Evolutionary conservation across 2,113 vertebrate species (phyloP).

Genomic region (Spheniscus mendiculus): DNA sequence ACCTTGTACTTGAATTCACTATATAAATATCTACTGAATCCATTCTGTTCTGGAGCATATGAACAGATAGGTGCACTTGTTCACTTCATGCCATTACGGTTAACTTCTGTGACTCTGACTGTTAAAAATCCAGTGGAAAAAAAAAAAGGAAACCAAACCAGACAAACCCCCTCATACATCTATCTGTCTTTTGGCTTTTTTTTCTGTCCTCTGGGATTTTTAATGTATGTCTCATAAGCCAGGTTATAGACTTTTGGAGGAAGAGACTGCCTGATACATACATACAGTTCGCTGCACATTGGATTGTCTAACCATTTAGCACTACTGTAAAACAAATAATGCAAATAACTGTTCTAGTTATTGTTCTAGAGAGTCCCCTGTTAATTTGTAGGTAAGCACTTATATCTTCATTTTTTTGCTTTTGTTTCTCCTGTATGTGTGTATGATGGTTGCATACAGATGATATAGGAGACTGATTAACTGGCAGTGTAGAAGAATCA

Average conservation of each 20-base stretch:
- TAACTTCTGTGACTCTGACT: neutral
- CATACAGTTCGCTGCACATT: neutral
- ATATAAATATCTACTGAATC: neutral
- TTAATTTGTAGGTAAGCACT: neutral
- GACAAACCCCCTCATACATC: neutral
- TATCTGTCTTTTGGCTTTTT: neutral
- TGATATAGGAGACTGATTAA: slow-evolving; percentile 31
- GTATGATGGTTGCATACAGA: slow-evolving; percentile 24
- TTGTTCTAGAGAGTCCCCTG: neutral
- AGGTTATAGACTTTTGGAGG: neutral
- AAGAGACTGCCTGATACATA: neutral
- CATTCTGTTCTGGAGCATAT: neutral
- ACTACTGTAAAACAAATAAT: neutral
- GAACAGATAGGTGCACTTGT: neutral
- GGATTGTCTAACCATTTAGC: neutral
- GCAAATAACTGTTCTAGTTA: neutral
- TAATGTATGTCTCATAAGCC: slow-evolving; percentile 1
- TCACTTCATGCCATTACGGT: neutral
- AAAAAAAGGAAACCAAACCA: neutral
- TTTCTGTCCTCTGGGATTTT: slow-evolving; percentile 9
- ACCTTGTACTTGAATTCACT: neutral
- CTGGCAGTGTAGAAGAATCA: slow-evolving; percentile 3
- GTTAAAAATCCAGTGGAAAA: neutral
- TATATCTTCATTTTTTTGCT: neutral
- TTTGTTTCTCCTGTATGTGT: neutral